Conservation (phyloP, 2,113 vertebrate species). For the Dasyprocta punctata region DNA sequence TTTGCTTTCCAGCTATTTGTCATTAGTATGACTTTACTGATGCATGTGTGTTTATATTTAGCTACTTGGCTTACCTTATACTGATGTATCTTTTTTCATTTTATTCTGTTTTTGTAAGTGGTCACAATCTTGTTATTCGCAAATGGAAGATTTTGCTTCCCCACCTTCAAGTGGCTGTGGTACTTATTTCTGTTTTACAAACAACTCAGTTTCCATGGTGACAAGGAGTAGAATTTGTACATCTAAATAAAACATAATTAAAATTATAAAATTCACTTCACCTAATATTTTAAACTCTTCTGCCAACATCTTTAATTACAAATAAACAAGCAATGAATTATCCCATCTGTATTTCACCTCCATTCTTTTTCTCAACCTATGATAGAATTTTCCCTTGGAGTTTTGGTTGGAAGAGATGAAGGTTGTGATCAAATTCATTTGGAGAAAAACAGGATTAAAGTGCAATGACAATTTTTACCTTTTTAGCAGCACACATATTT, state of each 20-base stretch:
- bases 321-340: neutral
- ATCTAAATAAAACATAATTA: neutral
- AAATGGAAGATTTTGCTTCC: slow-evolving; percentile 12
- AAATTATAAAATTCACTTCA: neutral
- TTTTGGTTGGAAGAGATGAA: neutral
- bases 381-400: neutral
- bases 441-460: neutral
- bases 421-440: neutral
- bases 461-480: neutral
- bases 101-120: slow-evolving; percentile 27
- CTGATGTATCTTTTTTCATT: neutral
- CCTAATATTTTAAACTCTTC: neutral
- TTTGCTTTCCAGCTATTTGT: neutral
- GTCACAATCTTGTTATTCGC: neutral
- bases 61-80: neutral
- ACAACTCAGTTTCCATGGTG: neutral
- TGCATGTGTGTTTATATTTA: neutral
- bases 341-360: neutral
- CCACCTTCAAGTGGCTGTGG: neutral
- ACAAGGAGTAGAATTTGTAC: neutral
- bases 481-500: neutral
- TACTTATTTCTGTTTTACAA: slow-evolving; percentile 6
- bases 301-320: neutral
- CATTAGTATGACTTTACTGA: neutral
- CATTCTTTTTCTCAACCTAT: neutral